Evolutionary conservation across 2,797 vertebrate species (phyloP).

Genomic region (Alauda arvensis): DNA sequence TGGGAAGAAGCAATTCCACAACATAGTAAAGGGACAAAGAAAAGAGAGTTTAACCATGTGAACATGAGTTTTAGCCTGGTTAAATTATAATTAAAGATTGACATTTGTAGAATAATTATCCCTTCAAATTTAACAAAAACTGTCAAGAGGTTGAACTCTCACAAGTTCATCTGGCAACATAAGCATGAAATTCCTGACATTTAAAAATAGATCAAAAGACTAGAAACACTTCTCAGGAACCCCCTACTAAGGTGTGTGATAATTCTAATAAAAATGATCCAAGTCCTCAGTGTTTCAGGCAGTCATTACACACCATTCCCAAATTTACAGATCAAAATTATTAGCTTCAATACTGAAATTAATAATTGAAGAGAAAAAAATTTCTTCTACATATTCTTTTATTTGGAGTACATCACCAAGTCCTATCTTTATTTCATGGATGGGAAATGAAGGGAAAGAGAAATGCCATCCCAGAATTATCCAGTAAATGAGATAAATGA

Average conservation of each 20-base stretch:
- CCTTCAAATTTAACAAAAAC: neutral
- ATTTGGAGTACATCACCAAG: neutral
- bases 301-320: neutral
- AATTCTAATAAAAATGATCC: neutral
- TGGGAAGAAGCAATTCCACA: neutral
- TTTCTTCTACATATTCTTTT: neutral
- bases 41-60: neutral
- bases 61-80: neutral
- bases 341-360: neutral
- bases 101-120: neutral
- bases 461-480: neutral
- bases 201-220: neutral
- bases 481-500: neutral
- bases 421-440: neutral
- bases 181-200: neutral
- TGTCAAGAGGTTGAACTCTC: neutral
- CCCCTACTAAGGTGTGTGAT: fast-evolving
- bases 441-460: neutral
- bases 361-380: neutral
- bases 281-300: neutral
- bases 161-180: neutral
- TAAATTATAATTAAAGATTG: neutral
- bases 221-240: neutral
- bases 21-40: neutral
- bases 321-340: neutral